A percentile compares a stretch with the other conserved stretches of the same genome.
phyloP scores from a whole-genome alignment of 2,797 vertebrate species.

The Helostoma temminkii region DNA sequence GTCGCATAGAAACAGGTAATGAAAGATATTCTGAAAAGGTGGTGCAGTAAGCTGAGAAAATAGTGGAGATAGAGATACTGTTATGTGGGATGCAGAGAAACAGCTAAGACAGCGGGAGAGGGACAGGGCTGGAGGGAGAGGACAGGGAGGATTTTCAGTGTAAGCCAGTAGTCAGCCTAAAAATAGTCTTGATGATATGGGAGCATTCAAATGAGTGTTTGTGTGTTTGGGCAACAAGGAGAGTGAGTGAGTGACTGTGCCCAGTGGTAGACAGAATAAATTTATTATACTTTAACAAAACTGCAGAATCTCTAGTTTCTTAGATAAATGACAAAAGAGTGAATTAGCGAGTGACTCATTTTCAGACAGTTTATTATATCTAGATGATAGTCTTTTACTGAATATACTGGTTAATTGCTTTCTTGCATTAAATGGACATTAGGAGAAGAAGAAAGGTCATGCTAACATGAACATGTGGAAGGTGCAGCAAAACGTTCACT shows the following conservation, averaged over 20 bases:
- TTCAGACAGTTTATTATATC: background rate
- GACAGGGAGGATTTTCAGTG: conserved; percentile 48
- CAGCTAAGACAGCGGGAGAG: conserved; percentile 27
- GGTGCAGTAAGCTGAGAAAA: conserved; percentile 11
- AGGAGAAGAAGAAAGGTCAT: too few relatives aligned
- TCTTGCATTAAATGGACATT: too few relatives aligned
- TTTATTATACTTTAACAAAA: conserved; percentile 67
- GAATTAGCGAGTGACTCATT: conserved; percentile 20
- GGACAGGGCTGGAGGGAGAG: conserved; percentile 15
- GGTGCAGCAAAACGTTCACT: too few relatives aligned
- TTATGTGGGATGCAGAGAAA: conserved; percentile 23
- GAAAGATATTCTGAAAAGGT: background rate
- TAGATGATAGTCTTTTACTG: background rate
- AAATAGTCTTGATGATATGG: conserved; percentile 69
- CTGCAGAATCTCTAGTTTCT: conserved; percentile 50
- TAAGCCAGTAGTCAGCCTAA: conserved; percentile 61
- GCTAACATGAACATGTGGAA: too few relatives aligned
- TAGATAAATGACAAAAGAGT: conserved; percentile 47
- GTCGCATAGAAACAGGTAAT: background rate
- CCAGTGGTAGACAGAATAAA: conserved; percentile 43
- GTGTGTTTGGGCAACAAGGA: conserved; percentile 6
- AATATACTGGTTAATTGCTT: background rate
- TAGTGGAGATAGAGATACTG: conserved; percentile 1
- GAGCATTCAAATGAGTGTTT: conserved; percentile 55
- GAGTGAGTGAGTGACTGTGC: conserved; percentile 31